These are phyloP conservation scores for Polyommatus icarus DNA, from an alignment of 2,888 invertebrate genomes.

Conservation along the genomic window DNA sequence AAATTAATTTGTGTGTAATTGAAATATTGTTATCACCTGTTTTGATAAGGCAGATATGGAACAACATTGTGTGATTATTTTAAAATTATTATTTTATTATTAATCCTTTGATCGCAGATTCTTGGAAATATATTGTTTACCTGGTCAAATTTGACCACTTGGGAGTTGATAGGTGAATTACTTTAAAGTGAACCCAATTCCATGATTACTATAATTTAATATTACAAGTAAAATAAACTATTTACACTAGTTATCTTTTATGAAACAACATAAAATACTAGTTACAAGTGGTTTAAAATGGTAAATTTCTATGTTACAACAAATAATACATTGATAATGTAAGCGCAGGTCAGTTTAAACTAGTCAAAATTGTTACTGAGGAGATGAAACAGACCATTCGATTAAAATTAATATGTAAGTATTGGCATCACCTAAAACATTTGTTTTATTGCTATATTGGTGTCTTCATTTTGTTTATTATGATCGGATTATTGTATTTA, in stretches of 20 bases:
- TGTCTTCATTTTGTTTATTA: background rate
- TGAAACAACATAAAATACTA: background rate
- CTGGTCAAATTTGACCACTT: no score
- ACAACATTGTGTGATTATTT: background rate
- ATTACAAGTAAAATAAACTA: background rate
- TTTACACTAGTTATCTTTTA: background rate
- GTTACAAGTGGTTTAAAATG: slow-evolving; percentile 2
- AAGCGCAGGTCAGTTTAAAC: background rate
- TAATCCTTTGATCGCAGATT: no score
- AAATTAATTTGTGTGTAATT: background rate
- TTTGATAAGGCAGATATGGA: background rate
- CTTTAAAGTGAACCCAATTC: no score
- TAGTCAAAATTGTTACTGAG: background rate
- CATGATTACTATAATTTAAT: no score
- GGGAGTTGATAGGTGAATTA: no score
- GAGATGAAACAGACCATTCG: background rate
- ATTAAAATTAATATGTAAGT: background rate
- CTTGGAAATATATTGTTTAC: no score
- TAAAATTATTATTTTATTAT: no score
- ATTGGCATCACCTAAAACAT: background rate
- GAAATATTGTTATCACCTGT: background rate
- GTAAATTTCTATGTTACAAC: background rate
- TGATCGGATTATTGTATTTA: background rate
- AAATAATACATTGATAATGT: slow-evolving; percentile 15
- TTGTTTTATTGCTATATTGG: background rate